Evolutionary conservation across 2,113 vertebrate species (phyloP).

Genomic region (Leucopsar rothschildi): DNA sequence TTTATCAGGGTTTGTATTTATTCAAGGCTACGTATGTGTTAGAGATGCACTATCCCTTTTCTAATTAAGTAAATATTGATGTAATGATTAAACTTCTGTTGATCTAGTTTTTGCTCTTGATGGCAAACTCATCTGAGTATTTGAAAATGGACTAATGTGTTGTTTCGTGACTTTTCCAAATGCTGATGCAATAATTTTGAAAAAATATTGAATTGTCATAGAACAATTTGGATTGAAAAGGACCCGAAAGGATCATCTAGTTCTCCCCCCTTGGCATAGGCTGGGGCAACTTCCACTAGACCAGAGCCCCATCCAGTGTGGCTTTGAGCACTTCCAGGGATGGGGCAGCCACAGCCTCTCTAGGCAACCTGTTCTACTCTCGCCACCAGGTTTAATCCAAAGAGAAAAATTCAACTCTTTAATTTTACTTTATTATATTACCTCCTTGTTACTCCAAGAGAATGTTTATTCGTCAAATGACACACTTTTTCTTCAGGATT

Average conservation of each 20-base stretch:
- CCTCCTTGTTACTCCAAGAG: neutral
- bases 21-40: conserved; percentile 56
- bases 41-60: conserved; percentile 70
- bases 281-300: neutral
- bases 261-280: neutral
- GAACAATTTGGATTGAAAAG: neutral
- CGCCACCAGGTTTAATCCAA: neutral
- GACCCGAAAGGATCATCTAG: neutral
- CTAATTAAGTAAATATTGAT: conserved; percentile 31
- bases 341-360: neutral
- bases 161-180: neutral
- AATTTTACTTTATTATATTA: neutral
- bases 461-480: neutral
- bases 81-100: conserved; percentile 33
- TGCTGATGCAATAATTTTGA: neutral
- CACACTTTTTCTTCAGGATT: neutral
- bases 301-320: neutral
- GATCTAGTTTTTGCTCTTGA: neutral
- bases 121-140: neutral
- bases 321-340: neutral
- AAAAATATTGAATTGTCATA: neutral
- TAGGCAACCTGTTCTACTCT: neutral
- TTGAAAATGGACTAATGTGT: neutral
- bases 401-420: neutral
- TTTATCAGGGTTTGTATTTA: conserved; percentile 98